Evolutionary conservation across 2,797 vertebrate species (phyloP).

Genomic region (Sphaeramia orbicularis): DNA sequence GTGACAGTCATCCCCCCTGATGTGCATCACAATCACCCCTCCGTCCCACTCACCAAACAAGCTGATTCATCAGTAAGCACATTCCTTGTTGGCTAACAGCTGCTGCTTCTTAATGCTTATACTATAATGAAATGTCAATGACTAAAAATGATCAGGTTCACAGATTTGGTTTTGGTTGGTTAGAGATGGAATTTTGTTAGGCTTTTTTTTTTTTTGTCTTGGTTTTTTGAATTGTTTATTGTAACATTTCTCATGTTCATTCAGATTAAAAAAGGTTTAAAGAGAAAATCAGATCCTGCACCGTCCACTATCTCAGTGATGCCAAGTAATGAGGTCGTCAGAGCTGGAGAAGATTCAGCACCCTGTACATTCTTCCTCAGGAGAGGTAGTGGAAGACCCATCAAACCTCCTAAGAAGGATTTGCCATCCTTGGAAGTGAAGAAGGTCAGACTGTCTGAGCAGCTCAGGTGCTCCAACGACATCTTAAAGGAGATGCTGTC

Average conservation of each 20-base stretch:
- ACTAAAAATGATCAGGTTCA: no score
- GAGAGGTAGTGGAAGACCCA: conserved; percentile 78
- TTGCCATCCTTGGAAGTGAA: conserved; percentile 75
- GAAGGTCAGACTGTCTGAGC: conserved; percentile 78
- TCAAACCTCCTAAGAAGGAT: conserved; percentile 82
- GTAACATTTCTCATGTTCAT: conserved; percentile 11
- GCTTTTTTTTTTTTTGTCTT: background rate
- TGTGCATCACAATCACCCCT: conserved; percentile 52
- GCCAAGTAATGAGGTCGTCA: conserved; percentile 69
- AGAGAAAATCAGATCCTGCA: conserved; percentile 89
- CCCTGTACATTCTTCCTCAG: conserved; percentile 59
- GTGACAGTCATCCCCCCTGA: conserved; percentile 76
- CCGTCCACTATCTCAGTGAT: conserved; percentile 75
- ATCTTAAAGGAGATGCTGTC: conserved; percentile 93
- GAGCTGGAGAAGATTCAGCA: conserved; percentile 60
- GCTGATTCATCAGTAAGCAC: conserved; percentile 71
- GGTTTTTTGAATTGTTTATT: background rate
- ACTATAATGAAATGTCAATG: background rate
- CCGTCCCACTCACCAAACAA: conserved; percentile 63
- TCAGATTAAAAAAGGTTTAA: conserved; percentile 88
- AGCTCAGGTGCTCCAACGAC: conserved; percentile 85
- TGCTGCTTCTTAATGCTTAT: background rate
- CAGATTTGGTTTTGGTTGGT: no score
- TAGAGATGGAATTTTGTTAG: background rate
- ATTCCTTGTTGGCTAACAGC: conserved; percentile 7